These are phyloP conservation scores for Parauchenoglanis punctatus DNA, from an alignment of 2,797 vertebrate genomes.

Conservation along the genomic window DNA sequence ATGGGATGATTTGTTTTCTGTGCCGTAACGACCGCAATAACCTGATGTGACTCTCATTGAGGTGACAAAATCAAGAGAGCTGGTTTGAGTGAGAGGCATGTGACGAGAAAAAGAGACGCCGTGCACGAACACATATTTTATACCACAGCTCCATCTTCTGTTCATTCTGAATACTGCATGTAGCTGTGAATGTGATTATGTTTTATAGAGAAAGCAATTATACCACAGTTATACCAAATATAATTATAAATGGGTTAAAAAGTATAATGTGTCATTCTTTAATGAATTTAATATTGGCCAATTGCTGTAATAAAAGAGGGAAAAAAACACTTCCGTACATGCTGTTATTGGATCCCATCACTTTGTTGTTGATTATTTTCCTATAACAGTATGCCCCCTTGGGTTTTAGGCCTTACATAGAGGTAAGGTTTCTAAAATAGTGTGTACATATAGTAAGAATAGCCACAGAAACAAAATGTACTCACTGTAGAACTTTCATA, in stretches of 20 bases:
- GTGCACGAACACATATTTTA: neutral
- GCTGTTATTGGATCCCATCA: neutral
- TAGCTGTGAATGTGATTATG: neutral
- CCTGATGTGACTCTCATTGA: slow-evolving; percentile 32
- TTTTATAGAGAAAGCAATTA: neutral
- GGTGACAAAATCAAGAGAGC: slow-evolving; percentile 17
- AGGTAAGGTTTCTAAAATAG: neutral
- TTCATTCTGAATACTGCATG: slow-evolving; percentile 16
- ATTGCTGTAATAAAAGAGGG: neutral
- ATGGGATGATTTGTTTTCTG: slow-evolving; percentile 1
- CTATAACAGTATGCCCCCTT: neutral
- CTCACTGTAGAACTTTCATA: no score
- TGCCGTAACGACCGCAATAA: slow-evolving; percentile 28
- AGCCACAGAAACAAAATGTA: neutral
- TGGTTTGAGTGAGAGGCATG: slow-evolving; percentile 14
- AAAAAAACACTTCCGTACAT: neutral
- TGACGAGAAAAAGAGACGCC: neutral
- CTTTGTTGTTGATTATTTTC: neutral
- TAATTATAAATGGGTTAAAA: neutral
- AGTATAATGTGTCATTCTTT: neutral
- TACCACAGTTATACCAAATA: neutral
- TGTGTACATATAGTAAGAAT: neutral
- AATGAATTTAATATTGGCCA: neutral
- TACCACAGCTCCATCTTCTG: slow-evolving; percentile 36
- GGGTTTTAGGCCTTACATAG: neutral